phyloP scores from a whole-genome alignment of 2,113 vertebrate genomes.

The Holacanthus passer region DNA sequence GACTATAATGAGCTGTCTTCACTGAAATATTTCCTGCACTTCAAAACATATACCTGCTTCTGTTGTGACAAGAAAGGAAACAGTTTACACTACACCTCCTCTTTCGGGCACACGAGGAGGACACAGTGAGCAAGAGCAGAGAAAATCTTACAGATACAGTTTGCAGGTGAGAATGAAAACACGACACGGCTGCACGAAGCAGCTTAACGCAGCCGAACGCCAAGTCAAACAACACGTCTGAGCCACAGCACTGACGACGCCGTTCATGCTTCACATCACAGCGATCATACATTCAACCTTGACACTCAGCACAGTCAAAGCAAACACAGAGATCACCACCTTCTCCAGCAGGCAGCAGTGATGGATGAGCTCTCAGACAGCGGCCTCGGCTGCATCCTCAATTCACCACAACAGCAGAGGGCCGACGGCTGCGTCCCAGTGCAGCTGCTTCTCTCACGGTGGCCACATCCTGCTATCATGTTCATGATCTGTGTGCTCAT shows the following conservation, averaged over 20 bases:
- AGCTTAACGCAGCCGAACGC: neutral
- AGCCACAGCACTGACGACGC: slow-evolving; percentile 1
- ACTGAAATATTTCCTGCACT: neutral
- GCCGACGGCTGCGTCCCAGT: slow-evolving; percentile 15
- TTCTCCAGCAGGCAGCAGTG: slow-evolving; percentile 49
- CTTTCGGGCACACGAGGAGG: neutral
- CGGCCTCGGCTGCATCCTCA: slow-evolving; percentile 29
- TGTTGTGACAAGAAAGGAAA: neutral
- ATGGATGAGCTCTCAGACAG: slow-evolving; percentile 66
- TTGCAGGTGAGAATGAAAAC: slow-evolving; percentile 15
- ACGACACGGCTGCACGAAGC: slow-evolving; percentile 8
- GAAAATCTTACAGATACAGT: neutral
- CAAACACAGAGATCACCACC: slow-evolving; percentile 57
- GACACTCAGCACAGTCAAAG: slow-evolving; percentile 41
- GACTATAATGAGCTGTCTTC: neutral
- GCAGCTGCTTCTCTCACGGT: slow-evolving; percentile 19
- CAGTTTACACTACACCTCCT: neutral
- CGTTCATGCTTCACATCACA: slow-evolving; percentile 43
- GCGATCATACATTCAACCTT: slow-evolving; percentile 47
- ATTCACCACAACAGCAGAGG: slow-evolving; percentile 21
- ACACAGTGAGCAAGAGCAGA: neutral
- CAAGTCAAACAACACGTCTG: slow-evolving; percentile 14
- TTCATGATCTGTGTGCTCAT: neutral
- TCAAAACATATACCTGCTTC: neutral
- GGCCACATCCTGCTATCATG: neutral